Evolutionary conservation across 1,140 invertebrate genomes (phyloP).

Genomic region (Drosophila ironensis): DNA sequence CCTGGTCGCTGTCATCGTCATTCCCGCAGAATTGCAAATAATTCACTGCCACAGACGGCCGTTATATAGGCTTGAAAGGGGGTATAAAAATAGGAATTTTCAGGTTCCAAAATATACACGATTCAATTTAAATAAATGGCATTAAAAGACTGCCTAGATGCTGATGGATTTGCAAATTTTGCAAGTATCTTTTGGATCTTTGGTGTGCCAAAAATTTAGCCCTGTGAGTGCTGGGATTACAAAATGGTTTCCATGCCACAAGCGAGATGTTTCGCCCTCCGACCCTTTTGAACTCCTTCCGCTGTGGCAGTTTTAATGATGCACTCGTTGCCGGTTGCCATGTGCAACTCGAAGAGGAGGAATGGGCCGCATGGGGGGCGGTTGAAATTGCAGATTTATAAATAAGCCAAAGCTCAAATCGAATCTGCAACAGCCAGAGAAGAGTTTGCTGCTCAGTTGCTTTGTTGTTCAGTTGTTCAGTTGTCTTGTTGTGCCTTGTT

Average conservation of each 20-base stretch:
- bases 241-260: not conserved
- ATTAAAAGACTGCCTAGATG: no score
- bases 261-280: not conserved
- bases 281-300: not conserved
- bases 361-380: not conserved
- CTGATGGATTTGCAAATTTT: no score
- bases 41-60: slow-evolving; percentile 28
- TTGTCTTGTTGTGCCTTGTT: slow-evolving; percentile 26
- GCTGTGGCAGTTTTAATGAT: slow-evolving; percentile 46
- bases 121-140: no score
- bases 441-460: not conserved
- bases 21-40: slow-evolving; percentile 28
- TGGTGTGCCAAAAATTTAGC: no score
- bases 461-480: not conserved
- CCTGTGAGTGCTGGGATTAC: no score
- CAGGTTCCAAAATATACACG: no score
- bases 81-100: no score
- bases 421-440: slow-evolving; percentile 18
- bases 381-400: slow-evolving; percentile 27
- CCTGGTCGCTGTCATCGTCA: slow-evolving; percentile 6
- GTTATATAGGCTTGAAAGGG: no score
- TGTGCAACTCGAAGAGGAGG: not conserved
- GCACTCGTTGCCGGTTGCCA: slow-evolving; percentile 35
- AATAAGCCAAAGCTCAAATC: slow-evolving; percentile 37
- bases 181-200: no score